Evolutionary conservation across 2,797 vertebrate genomes (phyloP).

Genomic region (Merluccius polli): DNA sequence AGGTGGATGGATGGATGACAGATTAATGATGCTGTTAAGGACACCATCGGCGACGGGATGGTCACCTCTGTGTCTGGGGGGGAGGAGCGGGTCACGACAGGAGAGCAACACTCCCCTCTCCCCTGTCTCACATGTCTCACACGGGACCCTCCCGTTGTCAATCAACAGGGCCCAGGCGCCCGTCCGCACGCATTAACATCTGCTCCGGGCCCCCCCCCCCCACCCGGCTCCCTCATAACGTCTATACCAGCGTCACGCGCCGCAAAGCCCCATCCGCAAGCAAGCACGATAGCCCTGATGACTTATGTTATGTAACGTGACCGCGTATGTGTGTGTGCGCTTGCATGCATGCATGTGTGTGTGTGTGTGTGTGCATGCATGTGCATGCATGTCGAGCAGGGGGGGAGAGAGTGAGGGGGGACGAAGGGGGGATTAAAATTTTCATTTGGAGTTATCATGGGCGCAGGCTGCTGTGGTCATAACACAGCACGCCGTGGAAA

Average conservation of each 20-base stretch:
- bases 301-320: no score
- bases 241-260: no score
- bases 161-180: not conserved
- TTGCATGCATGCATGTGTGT: not conserved
- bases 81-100: no score
- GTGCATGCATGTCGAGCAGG: not conserved
- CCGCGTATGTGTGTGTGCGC: not conserved
- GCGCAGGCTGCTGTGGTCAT: slow-evolving; percentile 29
- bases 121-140: not conserved
- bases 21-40: no score
- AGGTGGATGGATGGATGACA: not conserved
- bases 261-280: no score
- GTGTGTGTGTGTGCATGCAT: not conserved
- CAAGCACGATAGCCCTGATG: no score
- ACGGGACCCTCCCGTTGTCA: not conserved
- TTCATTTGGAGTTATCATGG: slow-evolving; percentile 24
- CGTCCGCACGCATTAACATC: not conserved
- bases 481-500: slow-evolving; percentile 33
- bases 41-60: no score
- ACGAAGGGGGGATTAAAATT: slow-evolving; percentile 14
- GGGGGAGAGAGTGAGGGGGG: slow-evolving; percentile 1
- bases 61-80: no score
- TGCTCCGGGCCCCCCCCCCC: no score
- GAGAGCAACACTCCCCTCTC: no score
- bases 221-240: no score